phyloP scores from a whole-genome alignment of 2,888 invertebrate genomes.

The Tetheella fluctuosa region DNA sequence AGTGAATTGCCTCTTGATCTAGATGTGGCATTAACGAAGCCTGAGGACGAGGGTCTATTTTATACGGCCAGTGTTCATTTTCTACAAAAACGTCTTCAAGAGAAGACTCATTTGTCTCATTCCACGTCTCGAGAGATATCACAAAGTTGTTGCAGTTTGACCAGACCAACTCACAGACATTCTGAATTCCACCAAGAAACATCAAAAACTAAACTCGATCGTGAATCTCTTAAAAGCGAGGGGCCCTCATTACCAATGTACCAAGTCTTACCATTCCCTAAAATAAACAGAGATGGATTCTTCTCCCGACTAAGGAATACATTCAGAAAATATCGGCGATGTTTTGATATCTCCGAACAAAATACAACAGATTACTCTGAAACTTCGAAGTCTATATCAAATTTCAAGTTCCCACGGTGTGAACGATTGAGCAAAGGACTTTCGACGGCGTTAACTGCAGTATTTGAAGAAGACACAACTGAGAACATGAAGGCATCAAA shows the following conservation, averaged over 20 bases:
- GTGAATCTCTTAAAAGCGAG: conserved; percentile 17
- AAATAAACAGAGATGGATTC: conserved; percentile 57
- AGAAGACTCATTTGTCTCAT: conserved; percentile 43
- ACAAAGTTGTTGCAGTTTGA: conserved; percentile 59
- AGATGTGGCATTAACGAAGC: conserved; percentile 39
- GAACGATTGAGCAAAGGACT: conserved; percentile 41
- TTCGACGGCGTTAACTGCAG: conserved; percentile 50
- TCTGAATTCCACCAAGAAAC: conserved; percentile 10
- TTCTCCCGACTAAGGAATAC: conserved; percentile 57
- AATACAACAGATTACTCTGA: conserved; percentile 40
- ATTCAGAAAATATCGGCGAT: conserved; percentile 52
- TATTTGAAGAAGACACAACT: conserved; percentile 55
- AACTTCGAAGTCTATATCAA: conserved; percentile 48
- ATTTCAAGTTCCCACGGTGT: conserved; percentile 65
- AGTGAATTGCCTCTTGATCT: conserved; percentile 15
- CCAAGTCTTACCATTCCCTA: conserved; percentile 73
- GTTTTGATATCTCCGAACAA: conserved; percentile 34
- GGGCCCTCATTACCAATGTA: conserved; percentile 59
- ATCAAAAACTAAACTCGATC: conserved; percentile 19
- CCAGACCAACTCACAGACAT: conserved; percentile 17
- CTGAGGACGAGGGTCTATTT: conserved; percentile 62
- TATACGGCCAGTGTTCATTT: conserved; percentile 73
- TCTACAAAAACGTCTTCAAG: conserved; percentile 64
- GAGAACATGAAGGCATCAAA: conserved; percentile 29
- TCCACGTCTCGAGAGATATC: conserved; percentile 36